These are phyloP conservation scores for Synergus itoensis DNA, from an alignment of 2,888 invertebrate genomes.

Conservation along the genomic window DNA sequence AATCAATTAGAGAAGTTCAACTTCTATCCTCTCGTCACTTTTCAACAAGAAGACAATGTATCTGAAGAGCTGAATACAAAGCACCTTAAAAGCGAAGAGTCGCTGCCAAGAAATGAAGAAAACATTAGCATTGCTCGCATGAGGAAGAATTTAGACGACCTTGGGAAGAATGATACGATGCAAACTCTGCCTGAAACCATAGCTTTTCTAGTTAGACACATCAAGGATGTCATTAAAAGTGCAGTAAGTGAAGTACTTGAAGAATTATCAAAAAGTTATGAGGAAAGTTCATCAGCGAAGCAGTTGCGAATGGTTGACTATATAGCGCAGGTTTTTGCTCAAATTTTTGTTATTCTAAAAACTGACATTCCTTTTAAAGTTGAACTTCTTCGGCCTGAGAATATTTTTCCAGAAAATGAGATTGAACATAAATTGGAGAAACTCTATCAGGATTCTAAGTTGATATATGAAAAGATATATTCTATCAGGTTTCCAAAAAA, in stretches of 20 bases:
- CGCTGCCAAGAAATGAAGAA: constrained; percentile 11
- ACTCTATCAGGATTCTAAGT: background rate
- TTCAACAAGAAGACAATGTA: background rate
- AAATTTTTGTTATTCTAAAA: background rate
- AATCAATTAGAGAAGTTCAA: background rate
- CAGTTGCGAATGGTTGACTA: background rate
- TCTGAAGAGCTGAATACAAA: constrained; percentile 22
- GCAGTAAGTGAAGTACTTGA: background rate
- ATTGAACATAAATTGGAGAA: background rate
- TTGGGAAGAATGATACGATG: background rate
- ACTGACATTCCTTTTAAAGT: rapidly evolving
- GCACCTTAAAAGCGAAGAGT: background rate
- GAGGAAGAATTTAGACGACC: background rate
- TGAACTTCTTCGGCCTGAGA: background rate
- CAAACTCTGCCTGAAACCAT: background rate
- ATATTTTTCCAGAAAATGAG: background rate
- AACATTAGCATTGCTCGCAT: constrained; percentile 1
- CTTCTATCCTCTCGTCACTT: background rate
- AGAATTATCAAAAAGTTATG: background rate
- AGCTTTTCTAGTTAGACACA: background rate
- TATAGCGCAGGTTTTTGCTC: background rate
- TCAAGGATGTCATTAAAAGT: background rate
- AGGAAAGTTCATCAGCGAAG: no score
- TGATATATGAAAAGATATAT: background rate
- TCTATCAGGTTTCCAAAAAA: background rate